Conservation (phyloP, 2,113 vertebrate species). For the Etheostoma spectabile region DNA sequence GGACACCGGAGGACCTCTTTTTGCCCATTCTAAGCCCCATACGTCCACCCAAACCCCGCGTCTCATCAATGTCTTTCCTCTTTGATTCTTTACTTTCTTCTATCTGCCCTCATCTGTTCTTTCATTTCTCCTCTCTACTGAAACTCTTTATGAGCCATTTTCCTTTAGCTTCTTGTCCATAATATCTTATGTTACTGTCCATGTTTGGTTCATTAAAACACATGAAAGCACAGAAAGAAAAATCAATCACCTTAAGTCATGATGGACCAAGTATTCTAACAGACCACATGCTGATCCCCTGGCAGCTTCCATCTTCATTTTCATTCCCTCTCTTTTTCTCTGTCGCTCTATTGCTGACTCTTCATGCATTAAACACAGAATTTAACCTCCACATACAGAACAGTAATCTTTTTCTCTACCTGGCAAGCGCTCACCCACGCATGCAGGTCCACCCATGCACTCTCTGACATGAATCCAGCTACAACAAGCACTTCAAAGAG, state of each 20-base stretch:
- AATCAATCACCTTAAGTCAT: not conserved
- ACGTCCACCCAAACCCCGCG: not conserved
- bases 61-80: slow-evolving; percentile 20
- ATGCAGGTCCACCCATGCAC: slow-evolving; percentile 52
- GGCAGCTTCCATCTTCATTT: slow-evolving; percentile 34
- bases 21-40: slow-evolving; percentile 39
- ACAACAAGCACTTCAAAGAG: slow-evolving; percentile 35
- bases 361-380: slow-evolving; percentile 57
- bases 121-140: not conserved
- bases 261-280: slow-evolving; percentile 36
- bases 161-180: not conserved
- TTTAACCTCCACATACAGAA: slow-evolving; percentile 76
- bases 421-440: slow-evolving; percentile 66
- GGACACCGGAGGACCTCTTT: slow-evolving; percentile 37
- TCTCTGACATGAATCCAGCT: slow-evolving; percentile 47
- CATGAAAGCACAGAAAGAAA: not conserved
- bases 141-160: slow-evolving; percentile 13
- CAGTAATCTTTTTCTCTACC: slow-evolving; percentile 63
- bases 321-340: slow-evolving; percentile 6
- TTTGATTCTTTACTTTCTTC: slow-evolving; percentile 19
- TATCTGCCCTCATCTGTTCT: slow-evolving; percentile 29
- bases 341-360: slow-evolving; percentile 37
- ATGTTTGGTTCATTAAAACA: not conserved
- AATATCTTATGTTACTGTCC: not conserved
- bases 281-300: slow-evolving; percentile 2